Base-by-base conservation (phyloP, 2,888 invertebrate genomes). In the Hipparchia semele region DNA sequence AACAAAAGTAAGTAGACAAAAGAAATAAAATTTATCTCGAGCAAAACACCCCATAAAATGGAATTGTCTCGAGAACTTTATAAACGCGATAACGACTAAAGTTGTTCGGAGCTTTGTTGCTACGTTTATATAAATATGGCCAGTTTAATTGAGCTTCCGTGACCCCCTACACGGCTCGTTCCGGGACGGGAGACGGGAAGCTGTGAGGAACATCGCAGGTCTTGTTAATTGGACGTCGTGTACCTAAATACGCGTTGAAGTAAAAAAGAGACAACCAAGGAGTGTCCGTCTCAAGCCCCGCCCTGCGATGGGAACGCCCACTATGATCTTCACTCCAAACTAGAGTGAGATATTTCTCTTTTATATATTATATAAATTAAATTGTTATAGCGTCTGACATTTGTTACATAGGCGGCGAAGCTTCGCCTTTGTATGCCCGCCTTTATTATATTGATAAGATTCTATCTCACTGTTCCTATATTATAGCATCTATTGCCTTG, bases 21-120 rank as follows among this genome's bases (percentile, higher is more conserved):
- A 87, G 86, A 88, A 89, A 92, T 91, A 91, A 92, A 79, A 91
- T 89, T 87, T 92, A 92, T 92, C 91, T 91, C 86, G 84, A 89
- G 87, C 91, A 91, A 92, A 93, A 93, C 94, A 93, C 94, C 93
- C 92, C 87, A 93, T 94, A 93, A 94, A 93, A 90, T 81, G 87
- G 87, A 92, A 92, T 90, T 87, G 91, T 91, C 91, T 90, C 90
- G 87, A 88, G 88, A 92, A 93, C 89, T 94, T 94, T 93, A 92
- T 92, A 93, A 93, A 90, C 88, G 92, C 90, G 94, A 93, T 94
- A 94, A 94, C 93, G 92, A 87, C 92, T 83, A 80, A 94, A 94
- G 92, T 94, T 94, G 91, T 89, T 87, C 90, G 80, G 81, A 83
- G 91, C 91, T 91, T 90, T 91, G 91, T 91, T 92, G 83, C 91